Conservation (phyloP, 1,140 invertebrate species). For the Listronotus oregonensis region DNA sequence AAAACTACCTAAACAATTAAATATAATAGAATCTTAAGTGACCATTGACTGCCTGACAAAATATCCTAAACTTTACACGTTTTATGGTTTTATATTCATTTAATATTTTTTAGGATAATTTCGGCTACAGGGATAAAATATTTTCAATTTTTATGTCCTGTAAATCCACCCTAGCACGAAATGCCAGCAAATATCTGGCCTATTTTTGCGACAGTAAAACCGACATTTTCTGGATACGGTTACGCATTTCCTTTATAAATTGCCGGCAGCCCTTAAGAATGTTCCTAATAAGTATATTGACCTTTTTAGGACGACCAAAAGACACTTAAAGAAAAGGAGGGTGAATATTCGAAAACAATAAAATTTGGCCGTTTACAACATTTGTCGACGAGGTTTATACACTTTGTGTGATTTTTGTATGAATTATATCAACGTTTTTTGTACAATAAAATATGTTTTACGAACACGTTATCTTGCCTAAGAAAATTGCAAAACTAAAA, state of each 20-base stretch:
- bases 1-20: too few species aligned
- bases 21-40: too few species aligned
- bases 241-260: constrained; percentile 10
- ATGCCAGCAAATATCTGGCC: neutral
- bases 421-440: constrained; percentile 2
- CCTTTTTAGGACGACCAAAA: constrained; percentile 14
- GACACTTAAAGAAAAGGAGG: constrained; percentile 1
- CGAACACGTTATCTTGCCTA: too few species aligned
- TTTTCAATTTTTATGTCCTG: neutral
- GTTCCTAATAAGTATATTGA: constrained; percentile 17
- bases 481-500: too few species aligned
- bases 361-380: constrained; percentile 11
- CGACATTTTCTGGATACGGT: constrained; percentile 2
- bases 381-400: constrained; percentile 1
- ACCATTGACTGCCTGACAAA: too few species aligned
- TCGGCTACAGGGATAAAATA: too few species aligned
- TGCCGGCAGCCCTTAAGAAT: constrained; percentile 6
- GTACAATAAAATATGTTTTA: too few species aligned
- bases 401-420: constrained; percentile 1
- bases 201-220: constrained; percentile 5
- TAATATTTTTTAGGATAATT: too few species aligned
- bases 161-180: neutral
- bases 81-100: too few species aligned
- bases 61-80: too few species aligned
- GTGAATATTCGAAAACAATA: constrained; percentile 15